phyloP scores from a whole-genome alignment of 2,888 invertebrate genomes.

The Eristalis pertinax region DNA sequence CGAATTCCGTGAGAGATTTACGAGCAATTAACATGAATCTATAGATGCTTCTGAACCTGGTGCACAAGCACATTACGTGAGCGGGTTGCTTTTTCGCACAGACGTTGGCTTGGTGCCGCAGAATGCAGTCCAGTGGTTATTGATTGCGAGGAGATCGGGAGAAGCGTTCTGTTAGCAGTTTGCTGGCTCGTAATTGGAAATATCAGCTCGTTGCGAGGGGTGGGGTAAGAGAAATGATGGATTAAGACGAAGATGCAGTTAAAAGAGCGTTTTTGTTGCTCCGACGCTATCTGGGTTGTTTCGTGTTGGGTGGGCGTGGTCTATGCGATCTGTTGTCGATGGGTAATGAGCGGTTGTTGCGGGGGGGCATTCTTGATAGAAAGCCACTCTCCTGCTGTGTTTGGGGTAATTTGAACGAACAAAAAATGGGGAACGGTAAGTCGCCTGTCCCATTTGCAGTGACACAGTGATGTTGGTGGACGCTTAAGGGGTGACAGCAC shows the following conservation, averaged over 20 bases:
- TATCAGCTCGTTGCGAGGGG: background rate
- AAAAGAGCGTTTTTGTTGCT: background rate
- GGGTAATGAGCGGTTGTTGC: background rate
- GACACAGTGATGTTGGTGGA: background rate
- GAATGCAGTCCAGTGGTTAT: constrained; percentile 29
- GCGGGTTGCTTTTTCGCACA: background rate
- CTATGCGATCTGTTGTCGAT: background rate
- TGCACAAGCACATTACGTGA: background rate
- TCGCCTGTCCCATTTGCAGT: background rate
- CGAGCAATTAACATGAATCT: constrained; percentile 49
- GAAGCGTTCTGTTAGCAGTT: background rate
- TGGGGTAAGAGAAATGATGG: background rate
- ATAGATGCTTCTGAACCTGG: constrained; percentile 24
- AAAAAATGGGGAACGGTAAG: background rate
- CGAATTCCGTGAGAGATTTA: constrained; percentile 51
- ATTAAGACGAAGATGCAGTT: constrained; percentile 17
- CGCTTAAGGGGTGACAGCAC: background rate
- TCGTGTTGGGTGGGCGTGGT: background rate
- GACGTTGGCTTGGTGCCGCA: background rate
- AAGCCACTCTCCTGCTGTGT: background rate
- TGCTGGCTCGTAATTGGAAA: background rate
- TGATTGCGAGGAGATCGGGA: constrained; percentile 14
- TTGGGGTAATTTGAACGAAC: background rate
- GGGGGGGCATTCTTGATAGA: background rate
- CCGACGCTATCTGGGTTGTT: background rate